phyloP scores from a whole-genome alignment of 1,140 invertebrate genomes.

The Bombus turneri region DNA sequence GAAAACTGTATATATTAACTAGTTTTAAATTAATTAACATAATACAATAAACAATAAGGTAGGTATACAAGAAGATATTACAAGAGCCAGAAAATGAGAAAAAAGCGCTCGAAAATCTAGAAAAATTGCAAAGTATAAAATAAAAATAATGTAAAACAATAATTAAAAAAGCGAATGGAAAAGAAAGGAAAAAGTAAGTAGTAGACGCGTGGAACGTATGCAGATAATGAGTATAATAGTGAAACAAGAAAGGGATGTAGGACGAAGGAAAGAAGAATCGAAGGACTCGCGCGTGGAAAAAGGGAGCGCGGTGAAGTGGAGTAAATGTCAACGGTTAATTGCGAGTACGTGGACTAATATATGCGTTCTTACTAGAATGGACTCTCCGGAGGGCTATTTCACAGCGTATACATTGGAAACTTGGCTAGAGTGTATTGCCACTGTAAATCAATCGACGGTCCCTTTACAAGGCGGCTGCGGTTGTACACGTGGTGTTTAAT shows the following conservation, averaged over 20 bases:
- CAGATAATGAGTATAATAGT: too few relatives aligned
- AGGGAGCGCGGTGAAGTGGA: constrained; percentile 62
- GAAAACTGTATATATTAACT: background rate
- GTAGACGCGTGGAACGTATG: background rate
- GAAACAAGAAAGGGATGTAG: background rate
- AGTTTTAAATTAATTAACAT: too few relatives aligned
- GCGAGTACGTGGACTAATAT: constrained; percentile 59
- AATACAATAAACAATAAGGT: background rate
- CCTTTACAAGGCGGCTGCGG: constrained; percentile 64
- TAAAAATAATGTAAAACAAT: background rate
- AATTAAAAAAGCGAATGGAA: background rate
- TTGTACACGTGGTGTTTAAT: constrained; percentile 68
- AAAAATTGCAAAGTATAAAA: background rate
- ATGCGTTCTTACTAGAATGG: constrained; percentile 60
- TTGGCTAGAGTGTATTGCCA: constrained; percentile 45
- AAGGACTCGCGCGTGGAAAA: constrained; percentile 62
- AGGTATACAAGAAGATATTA: background rate
- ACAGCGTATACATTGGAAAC: constrained; percentile 33
- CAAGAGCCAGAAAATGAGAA: too few relatives aligned
- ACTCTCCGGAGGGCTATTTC: constrained; percentile 48
- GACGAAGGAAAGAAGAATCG: constrained; percentile 38
- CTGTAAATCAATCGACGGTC: constrained; percentile 68
- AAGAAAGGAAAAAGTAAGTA: background rate
- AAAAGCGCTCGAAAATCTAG: too few relatives aligned
- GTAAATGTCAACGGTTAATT: constrained; percentile 73